Evolutionary conservation across 2,888 invertebrate genomes (phyloP).

Genomic region (Nebria brevicollis): DNA sequence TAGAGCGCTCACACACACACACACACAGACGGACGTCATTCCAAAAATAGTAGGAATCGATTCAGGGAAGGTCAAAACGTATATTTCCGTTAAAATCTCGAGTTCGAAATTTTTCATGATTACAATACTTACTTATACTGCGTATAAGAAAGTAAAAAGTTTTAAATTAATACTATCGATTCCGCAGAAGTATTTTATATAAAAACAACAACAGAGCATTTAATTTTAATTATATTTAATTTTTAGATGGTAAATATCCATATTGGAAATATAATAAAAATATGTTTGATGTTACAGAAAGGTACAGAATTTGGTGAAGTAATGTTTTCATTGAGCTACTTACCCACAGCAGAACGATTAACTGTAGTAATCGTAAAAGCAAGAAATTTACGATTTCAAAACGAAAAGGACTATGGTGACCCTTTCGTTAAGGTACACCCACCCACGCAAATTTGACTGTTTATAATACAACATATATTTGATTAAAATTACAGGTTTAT

Average conservation of each 20-base stretch:
- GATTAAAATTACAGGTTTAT: conserved; percentile 69
- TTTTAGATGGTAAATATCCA: too few relatives aligned
- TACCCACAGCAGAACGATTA: conserved; percentile 83
- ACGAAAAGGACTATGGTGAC: conserved; percentile 69
- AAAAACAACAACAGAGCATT: not conserved
- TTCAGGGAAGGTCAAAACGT: too few relatives aligned
- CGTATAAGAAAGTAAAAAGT: too few relatives aligned
- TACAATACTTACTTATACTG: too few relatives aligned
- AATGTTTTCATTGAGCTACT: conserved; percentile 83
- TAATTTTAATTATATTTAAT: not conserved
- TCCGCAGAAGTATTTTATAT: not conserved
- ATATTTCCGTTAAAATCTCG: too few relatives aligned
- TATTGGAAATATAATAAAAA: too few relatives aligned
- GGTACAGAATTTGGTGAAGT: conserved; percentile 80
- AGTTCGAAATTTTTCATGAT: too few relatives aligned
- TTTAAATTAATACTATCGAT: not conserved
- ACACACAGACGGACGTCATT: too few relatives aligned
- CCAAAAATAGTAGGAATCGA: too few relatives aligned
- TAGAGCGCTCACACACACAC: too few relatives aligned
- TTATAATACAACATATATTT: not conserved
- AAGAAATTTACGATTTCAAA: conserved; percentile 73
- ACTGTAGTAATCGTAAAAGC: conserved; percentile 83
- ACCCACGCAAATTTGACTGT: not conserved
- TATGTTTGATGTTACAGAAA: conserved; percentile 60
- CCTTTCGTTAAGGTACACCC: conserved; percentile 77